Evolutionary conservation across 2,113 vertebrate species (phyloP), one percentile per base, ranked within the genome.

Genomic region (Chamaetylas fuelleborni): DNA sequence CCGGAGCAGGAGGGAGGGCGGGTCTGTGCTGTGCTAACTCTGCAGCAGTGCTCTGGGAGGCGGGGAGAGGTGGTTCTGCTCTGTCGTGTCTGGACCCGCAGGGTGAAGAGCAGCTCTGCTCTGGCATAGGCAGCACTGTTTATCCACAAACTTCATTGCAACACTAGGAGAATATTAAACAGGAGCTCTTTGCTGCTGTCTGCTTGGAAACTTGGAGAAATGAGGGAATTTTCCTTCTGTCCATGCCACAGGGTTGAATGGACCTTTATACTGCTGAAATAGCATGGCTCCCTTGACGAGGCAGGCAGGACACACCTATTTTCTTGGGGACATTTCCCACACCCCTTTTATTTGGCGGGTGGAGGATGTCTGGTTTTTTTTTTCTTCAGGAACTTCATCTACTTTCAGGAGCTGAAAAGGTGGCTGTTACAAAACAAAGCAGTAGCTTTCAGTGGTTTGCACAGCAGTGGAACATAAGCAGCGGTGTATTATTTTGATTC

Each of bases 111-210:
- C 94, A 53, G 62, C 73, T 90, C 81, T 84, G 74, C 53, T 84
- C 77, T 94, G 92, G 84, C 91, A 93, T 3, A 51, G 60, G 54
- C 51, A 42, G 87, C 1, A 11, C 84, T 94, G 61, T 96, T 91
- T 91, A 86, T 77, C 81, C 96, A 93, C 67, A 94, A 62, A 91
- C 93, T 92, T 96, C 79, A 86, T 6, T 92, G 92, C 85, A 83
- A 85, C 88, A 77, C 79, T 51, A 90, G 65, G 86, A 90, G 93
- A 96, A 96, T 97, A 88, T 91, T 95, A 96, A 97, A 94, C 74
- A 93, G 90, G 31, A 73, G 61, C 72, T 57, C 67, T 93, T 82
- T 89, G 62, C 81, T 73, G 86, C 64, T 83, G 81, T 93, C 86
- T 96, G 79, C 65, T 86, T 78, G 88, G 78, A 96, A 96, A 92